Conservation (phyloP, 2,113 vertebrate species). For the Coryphaenoides rupestris region DNA sequence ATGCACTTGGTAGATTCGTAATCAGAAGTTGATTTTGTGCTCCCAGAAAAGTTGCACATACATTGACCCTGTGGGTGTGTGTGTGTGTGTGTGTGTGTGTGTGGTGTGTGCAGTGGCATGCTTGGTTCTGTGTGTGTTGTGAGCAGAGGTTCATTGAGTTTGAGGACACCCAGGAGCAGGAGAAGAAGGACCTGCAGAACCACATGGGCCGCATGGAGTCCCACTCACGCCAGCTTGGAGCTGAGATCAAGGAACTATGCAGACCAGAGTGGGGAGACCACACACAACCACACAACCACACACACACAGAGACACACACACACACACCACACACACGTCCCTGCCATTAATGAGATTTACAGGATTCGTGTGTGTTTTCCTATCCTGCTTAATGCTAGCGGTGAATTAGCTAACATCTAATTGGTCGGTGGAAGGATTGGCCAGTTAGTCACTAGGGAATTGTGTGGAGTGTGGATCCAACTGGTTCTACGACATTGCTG, state of each 20-base stretch:
- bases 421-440: slow-evolving; percentile 24
- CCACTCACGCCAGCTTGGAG: slow-evolving; percentile 89
- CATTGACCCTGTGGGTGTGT: neutral
- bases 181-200: slow-evolving; percentile 94
- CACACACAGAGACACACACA: neutral
- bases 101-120: slow-evolving; percentile 2
- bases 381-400: slow-evolving; percentile 44
- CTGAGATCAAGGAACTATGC: slow-evolving; percentile 94
- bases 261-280: slow-evolving; percentile 84
- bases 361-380: slow-evolving; percentile 56
- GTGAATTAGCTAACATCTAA: slow-evolving; percentile 34
- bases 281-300: neutral
- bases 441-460: no score
- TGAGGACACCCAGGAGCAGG: slow-evolving; percentile 95
- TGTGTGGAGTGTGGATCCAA: no score
- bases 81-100: slow-evolving; percentile 7
- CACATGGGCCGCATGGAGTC: slow-evolving; percentile 88
- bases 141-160: slow-evolving; percentile 95
- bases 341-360: slow-evolving; percentile 57
- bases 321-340: slow-evolving; percentile 5
- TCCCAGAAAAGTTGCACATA: neutral
- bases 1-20: no score
- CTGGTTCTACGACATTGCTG: no score
- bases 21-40: neutral
- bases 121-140: slow-evolving; percentile 3